Evolutionary conservation across 2,797 vertebrate genomes (phyloP), one percentile per base, ranked within the genome.

Genomic region (Perdix hodgsoniae): DNA sequence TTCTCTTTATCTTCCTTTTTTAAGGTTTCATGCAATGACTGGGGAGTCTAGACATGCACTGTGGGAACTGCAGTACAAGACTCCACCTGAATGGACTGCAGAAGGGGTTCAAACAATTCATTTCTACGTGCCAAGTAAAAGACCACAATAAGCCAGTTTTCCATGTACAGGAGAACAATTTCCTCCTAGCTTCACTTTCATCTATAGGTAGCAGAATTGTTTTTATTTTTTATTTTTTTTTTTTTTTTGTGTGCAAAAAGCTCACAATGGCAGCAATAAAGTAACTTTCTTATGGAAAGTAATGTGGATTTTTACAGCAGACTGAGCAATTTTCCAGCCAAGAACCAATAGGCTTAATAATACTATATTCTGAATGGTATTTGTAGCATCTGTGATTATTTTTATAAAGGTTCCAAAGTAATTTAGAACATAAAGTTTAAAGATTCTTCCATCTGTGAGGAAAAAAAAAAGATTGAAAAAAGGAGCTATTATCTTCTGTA

Each of bases 371-470:
- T 94, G 93, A 97, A 93, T 92, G 83, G 75, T 73, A 91, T 87
- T 83, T 93, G 72, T 77, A 93, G 57, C 92, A 94, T 93, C 83
- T 95, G 79, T 89, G 94, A 92, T 91, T 92, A 82, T 92, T 94
- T 90, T 94, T 88, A 83, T 88, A 93, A 92, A 93, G 71, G 60
- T 90, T 95, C 39, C 26, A 88, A 94, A 90, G 90, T 92, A 93
- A 93, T 95, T 96, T 94, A 93, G 87, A 94, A 92, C 57, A 89
- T 90, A 93, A 96, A 96, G 57, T 95, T 88, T 91, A 92, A 96
- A 91, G 94, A 95, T 86, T 94, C 65, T 86, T 94, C 86, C 90
- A 90, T 95, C 69, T 94, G 92, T 71, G 70, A 88, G 61, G 23
- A 78, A 78, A n/a, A 52, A n/a, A 52, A 84, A 72, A 94, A 87